Evolutionary conservation across 2,888 invertebrate species (phyloP), one percentile per base, ranked within the genome.

Genomic region (Lordiphosa fenestrarum): DNA sequence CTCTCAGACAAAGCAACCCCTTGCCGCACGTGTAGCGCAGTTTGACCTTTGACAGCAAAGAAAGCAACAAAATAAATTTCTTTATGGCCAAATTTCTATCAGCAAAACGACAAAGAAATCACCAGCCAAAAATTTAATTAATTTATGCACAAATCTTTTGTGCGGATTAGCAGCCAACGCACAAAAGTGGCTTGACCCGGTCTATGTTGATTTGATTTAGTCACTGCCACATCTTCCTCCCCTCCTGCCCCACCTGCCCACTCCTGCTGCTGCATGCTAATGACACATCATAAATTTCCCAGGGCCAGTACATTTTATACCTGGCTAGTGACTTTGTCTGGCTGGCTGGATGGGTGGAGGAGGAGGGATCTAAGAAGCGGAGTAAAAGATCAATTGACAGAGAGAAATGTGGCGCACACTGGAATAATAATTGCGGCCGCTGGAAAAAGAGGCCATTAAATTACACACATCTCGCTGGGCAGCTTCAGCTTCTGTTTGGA

Each of bases 261-360:
- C 75, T 70, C 82, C 58, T 72, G 61, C 65, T 73, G 86, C 19
- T 73, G 86, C 76, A 86, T 86, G 84, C 86, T 85, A 87, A 86
- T 87, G 76, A 86, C 73, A 69, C 60, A 76, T 83, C 71, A 81
- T 87, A 86, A 87, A 87, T 86, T 85, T 74, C 54, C 73, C 49
- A 50, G 53, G 37, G 25, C 13, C 42, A 40, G 46, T 6, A 53
- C 44, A 36, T 50, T 48, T 50, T 15, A 15, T 15, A 15, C 15
- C 15, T 36, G 51, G 60, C 57, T 6, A 25, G 25, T 49, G 55
- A 36, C 41, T 39, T 52, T 53, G 52, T 53, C 53, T 58, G 67
- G 36, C n/a, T n/a, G n/a, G n/a, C n/a, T n/a, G n/a, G n/a, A n/a
- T n/a, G n/a, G n/a, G n/a, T n/a, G 35, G 35, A 44, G 44, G 41